These are phyloP conservation scores for Myodes glareolus DNA, from an alignment of 2,113 vertebrate species.

Conservation along the genomic window DNA sequence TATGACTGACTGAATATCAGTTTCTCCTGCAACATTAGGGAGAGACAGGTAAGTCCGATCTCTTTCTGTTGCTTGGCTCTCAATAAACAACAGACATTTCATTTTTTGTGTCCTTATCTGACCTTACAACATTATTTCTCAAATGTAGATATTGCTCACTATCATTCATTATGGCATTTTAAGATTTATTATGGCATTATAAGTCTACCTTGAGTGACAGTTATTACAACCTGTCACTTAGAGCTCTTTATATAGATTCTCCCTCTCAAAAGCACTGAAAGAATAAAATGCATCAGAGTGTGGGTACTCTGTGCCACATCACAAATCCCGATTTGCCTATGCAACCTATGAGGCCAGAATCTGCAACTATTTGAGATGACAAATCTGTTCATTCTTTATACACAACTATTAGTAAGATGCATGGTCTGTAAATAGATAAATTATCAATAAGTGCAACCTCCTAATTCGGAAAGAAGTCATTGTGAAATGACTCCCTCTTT, in stretches of 20 bases:
- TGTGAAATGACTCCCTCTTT: conserved; percentile 75
- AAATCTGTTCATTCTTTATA: conserved; percentile 42
- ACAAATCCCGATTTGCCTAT: conserved; percentile 53
- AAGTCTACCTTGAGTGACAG: background rate
- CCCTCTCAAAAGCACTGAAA: conserved; percentile 52
- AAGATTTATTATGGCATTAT: conserved; percentile 20
- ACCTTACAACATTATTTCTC: background rate
- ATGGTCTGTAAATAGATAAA: conserved; percentile 71
- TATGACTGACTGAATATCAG: conserved; percentile 25
- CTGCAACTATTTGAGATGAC: conserved; percentile 56
- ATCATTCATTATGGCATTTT: conserved; percentile 16
- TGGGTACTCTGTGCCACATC: background rate
- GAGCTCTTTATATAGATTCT: background rate
- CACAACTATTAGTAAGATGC: conserved; percentile 6
- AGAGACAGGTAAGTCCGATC: conserved; percentile 15
- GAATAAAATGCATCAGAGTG: conserved; percentile 47
- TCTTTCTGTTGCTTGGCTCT: conserved; percentile 33
- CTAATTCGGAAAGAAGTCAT: conserved; percentile 62
- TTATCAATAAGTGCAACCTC: conserved; percentile 38
- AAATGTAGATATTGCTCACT: background rate
- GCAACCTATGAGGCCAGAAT: conserved; percentile 28
- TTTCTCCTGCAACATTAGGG: background rate
- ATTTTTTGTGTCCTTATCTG: conserved; percentile 45
- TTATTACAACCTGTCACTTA: conserved; percentile 56
- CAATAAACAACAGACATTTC: background rate